These are phyloP conservation scores for Neostethus bicornis DNA, from an alignment of 2,797 vertebrate genomes.

Conservation along the genomic window DNA sequence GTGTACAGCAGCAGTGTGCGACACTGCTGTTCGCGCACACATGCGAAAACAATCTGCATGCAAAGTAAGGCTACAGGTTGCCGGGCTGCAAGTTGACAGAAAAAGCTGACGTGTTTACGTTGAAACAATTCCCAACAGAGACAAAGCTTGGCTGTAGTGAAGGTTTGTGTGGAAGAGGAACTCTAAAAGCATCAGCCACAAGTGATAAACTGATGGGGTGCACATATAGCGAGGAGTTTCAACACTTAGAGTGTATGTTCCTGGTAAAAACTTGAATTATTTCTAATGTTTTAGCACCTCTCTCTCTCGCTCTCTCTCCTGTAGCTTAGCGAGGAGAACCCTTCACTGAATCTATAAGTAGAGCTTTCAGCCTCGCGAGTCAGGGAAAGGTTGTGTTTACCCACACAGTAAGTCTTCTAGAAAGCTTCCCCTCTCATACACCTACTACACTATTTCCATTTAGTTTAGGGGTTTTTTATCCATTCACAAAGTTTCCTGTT, in stretches of 20 bases:
- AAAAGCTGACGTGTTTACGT: slow-evolving; percentile 67
- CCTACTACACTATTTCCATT: slow-evolving; percentile 43
- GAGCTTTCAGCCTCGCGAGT: slow-evolving; percentile 57
- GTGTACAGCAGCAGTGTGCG: slow-evolving; percentile 2
- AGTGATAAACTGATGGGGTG: not conserved
- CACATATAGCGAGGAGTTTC: not conserved
- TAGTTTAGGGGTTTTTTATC: slow-evolving; percentile 18
- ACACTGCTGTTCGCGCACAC: slow-evolving; percentile 17
- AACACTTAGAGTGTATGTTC: not conserved
- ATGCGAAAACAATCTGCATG: slow-evolving; percentile 10
- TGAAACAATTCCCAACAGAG: slow-evolving; percentile 53
- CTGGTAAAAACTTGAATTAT: slow-evolving; percentile 33
- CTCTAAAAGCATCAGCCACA: slow-evolving; percentile 26
- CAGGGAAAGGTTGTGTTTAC: slow-evolving; percentile 63
- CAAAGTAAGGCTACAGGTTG: slow-evolving; percentile 12
- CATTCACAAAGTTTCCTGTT: slow-evolving; percentile 10
- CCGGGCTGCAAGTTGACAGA: slow-evolving; percentile 38
- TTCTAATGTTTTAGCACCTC: slow-evolving; percentile 10
- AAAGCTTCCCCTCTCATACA: slow-evolving; percentile 31
- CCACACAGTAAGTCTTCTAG: slow-evolving; percentile 42
- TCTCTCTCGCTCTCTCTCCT: slow-evolving; percentile 20
- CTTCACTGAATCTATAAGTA: slow-evolving; percentile 60
- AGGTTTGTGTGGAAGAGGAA: slow-evolving; percentile 23
- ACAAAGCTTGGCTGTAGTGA: slow-evolving; percentile 47
- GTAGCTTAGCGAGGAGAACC: slow-evolving; percentile 26